Evolutionary conservation across 2,888 invertebrate species (phyloP).

Genomic region (Luperina nickerlii): DNA sequence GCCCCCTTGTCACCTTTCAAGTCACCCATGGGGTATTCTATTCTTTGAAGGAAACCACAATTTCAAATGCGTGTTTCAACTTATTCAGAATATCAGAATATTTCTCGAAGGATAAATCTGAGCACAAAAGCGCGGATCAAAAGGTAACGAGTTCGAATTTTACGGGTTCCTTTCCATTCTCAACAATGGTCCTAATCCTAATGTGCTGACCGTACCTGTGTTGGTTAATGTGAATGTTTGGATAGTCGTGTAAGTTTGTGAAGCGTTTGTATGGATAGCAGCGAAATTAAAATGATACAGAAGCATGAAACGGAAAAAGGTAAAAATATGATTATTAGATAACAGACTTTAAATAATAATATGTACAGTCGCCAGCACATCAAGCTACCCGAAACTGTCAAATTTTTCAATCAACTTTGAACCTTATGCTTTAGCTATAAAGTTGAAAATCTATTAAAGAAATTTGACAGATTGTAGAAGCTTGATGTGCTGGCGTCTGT

Average conservation of each 20-base stretch:
- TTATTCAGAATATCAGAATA: conserved; percentile 22
- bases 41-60: conserved; percentile 31
- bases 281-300: background rate
- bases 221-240: conserved; percentile 21
- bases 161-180: conserved; percentile 57
- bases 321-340: no score
- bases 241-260: conserved; percentile 3
- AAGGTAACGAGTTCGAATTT: conserved; percentile 61
- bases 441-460: no score
- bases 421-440: no score
- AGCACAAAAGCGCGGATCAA: conserved; percentile 60
- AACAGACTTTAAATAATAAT: no score
- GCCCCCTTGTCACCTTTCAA: background rate
- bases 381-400: no score
- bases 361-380: no score
- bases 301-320: background rate
- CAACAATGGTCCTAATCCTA: conserved; percentile 56
- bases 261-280: conserved; percentile 15
- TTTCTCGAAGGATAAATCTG: conserved; percentile 27
- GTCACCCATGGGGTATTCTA: background rate
- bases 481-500: no score
- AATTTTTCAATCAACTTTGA: no score
- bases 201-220: conserved; percentile 47
- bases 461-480: no score
- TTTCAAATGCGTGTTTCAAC: conserved; percentile 27